A percentile compares a stretch with the other conserved stretches of the same genome.
phyloP scores from a whole-genome alignment of 2,888 invertebrate species.

The Prenolepis imparis region DNA sequence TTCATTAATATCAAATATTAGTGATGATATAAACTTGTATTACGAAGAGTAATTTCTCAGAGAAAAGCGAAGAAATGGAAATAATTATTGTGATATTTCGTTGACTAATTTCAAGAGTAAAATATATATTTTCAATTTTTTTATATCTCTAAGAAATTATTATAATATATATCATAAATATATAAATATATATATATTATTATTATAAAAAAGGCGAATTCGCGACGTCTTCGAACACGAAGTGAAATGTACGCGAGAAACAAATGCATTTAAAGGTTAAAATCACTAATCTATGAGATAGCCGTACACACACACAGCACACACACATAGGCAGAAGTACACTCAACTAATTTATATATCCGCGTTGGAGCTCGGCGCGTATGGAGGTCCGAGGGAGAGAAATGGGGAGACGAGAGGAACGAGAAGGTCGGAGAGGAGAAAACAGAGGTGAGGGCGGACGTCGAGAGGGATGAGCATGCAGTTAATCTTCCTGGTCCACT shows the following conservation, averaged over 20 bases:
- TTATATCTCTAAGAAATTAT: neutral
- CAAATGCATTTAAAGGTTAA: slow-evolving; percentile 35
- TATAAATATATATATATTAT: too few species aligned
- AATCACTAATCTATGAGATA: slow-evolving; percentile 64
- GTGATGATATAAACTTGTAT: neutral
- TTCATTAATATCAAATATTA: neutral
- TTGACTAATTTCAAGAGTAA: neutral
- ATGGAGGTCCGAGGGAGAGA: neutral
- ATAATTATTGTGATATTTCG: neutral
- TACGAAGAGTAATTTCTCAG: neutral
- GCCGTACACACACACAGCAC: slow-evolving; percentile 44
- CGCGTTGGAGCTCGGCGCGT: slow-evolving; percentile 54
- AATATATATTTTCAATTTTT: neutral
- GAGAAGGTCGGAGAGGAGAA: slow-evolving; percentile 55
- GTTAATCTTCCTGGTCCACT: slow-evolving; percentile 84
- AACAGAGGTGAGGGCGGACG: slow-evolving; percentile 61
- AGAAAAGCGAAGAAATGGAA: neutral
- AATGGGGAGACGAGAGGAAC: slow-evolving; percentile 8
- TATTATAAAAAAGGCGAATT: slow-evolving; percentile 23
- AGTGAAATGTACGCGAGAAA: neutral
- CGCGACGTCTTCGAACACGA: neutral
- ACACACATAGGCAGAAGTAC: slow-evolving; percentile 44
- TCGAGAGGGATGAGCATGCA: slow-evolving; percentile 65
- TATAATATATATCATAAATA: too few species aligned
- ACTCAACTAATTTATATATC: slow-evolving; percentile 73